Base-by-base conservation (phyloP, 2,888 invertebrate genomes). In the Odontocolon sp. region DNA sequence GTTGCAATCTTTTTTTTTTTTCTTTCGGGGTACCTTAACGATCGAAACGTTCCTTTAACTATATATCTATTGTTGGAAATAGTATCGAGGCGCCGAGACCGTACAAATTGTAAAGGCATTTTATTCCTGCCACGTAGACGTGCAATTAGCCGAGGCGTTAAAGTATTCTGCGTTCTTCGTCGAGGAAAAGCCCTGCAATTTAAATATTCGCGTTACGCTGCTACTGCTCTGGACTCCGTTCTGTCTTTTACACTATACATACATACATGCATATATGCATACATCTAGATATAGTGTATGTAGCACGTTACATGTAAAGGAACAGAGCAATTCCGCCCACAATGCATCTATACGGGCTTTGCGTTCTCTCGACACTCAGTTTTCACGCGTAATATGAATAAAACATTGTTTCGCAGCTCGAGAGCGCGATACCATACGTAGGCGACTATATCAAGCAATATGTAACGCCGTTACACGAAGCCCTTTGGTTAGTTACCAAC, bases 131-230 rank as follows among this genome's bases (percentile, higher is more conserved):
- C 84, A 81, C 82, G 81, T 82, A 81, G 78, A 74, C 77, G 76
- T 69, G 79, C 85, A 87, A 86, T 87, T 88, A 88, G 84, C 66
- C 80, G 80, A 84, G 85, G 86, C 83, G 87, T 85, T 87, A 87
- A 87, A 85, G 86, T 88, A 87, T 88, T 87, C 86, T 78, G 83
- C 84, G 82, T 80, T 80, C 71, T 69, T 73, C 73, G 72, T 54
- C 18, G 69, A 81, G 84, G 84, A 86, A 88, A 87, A 86, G 86
- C 81, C 81, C 81, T 78, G 83, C 83, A 81, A 77, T 83, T 86
- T 86, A 86, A 87, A 86, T 85, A 85, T 84, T 80, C 79, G 71
- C 85, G 82, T 82, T 84, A 83, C 81, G 70, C 50, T 38, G 18
- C 50, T 14, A 50, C 56, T 68, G 64, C 47, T 61, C n/a, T n/a